Evolutionary conservation across 35 echinoderm and acorn worm species (phyloP).

Genomic region (Diadema setosum): DNA sequence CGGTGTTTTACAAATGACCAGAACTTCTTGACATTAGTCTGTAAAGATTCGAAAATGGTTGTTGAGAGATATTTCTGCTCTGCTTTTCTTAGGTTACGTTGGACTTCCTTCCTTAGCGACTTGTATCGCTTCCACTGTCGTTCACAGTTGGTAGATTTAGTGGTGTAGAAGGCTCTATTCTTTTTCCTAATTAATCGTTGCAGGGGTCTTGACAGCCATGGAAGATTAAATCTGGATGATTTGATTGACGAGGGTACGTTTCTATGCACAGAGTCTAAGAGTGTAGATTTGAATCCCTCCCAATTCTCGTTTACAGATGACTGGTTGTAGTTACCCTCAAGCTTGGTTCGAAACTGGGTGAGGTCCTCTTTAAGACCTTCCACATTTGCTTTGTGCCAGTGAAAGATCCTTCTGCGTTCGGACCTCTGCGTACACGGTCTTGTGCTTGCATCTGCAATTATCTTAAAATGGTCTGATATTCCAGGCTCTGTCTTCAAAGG

Average conservation of each 20-base stretch:
- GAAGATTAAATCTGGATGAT: neutral
- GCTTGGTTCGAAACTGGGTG: neutral
- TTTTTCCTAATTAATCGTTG: neutral
- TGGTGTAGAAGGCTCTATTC: neutral
- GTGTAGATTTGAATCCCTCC: neutral
- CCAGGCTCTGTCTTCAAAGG: neutral
- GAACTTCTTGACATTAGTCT: neutral
- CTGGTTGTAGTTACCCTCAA: neutral
- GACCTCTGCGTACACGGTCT: neutral
- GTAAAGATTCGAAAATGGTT: neutral
- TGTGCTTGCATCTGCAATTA: neutral
- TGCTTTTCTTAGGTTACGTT: neutral
- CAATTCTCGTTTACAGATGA: neutral
- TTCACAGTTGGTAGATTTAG: neutral
- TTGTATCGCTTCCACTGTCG: neutral
- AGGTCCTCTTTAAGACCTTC: neutral
- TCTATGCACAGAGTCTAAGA: neutral
- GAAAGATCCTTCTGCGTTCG: neutral
- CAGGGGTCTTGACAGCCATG: neutral
- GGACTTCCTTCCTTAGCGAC: neutral
- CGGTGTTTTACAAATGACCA: neutral
- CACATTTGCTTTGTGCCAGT: neutral
- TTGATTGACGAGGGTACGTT: neutral
- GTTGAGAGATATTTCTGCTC: neutral
- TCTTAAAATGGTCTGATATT: slow-evolving; percentile 13